phyloP scores from a whole-genome alignment of 64 coral and sea anemone species.

The Montipora efflorescens region DNA sequence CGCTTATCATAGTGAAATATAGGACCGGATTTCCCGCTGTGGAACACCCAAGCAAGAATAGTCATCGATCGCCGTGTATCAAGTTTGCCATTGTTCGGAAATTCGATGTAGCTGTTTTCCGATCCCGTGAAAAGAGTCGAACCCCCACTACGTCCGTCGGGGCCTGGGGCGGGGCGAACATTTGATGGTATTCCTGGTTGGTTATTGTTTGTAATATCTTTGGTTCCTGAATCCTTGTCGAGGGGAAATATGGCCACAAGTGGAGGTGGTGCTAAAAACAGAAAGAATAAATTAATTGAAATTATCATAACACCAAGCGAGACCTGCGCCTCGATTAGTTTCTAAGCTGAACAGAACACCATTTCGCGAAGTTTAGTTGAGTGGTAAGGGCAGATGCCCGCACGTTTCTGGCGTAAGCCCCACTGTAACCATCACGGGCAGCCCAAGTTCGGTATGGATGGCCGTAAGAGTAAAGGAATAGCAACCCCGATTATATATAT shows the following conservation, averaged over 20 bases:
- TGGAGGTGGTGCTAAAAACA: constrained; percentile 32
- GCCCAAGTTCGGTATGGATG: too few relatives aligned
- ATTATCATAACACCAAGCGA: too few relatives aligned
- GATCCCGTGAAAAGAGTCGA: constrained; percentile 65
- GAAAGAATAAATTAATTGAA: not conserved
- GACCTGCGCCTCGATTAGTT: too few relatives aligned
- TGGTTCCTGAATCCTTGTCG: constrained; percentile 25
- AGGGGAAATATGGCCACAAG: constrained; percentile 62
- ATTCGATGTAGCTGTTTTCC: constrained; percentile 66
- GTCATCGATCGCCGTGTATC: constrained; percentile 68
- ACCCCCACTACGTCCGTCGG: constrained; percentile 44
- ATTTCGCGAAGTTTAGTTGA: too few relatives aligned
- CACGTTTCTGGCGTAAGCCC: too few relatives aligned
- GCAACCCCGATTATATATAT: too few relatives aligned
- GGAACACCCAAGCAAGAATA: constrained; percentile 75
- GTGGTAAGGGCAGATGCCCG: too few relatives aligned
- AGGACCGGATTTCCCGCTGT: constrained; percentile 66
- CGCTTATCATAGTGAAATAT: constrained; percentile 64
- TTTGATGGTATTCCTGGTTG: constrained; percentile 41
- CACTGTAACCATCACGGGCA: too few relatives aligned
- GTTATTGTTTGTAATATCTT: constrained; percentile 58
- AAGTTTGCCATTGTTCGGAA: constrained; percentile 65
- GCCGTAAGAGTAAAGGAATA: too few relatives aligned
- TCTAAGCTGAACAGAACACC: too few relatives aligned
- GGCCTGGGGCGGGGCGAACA: constrained; percentile 41